These are phyloP conservation scores for Stigmatopora nigra DNA, from an alignment of 2,113 vertebrate genomes.

Conservation along the genomic window DNA sequence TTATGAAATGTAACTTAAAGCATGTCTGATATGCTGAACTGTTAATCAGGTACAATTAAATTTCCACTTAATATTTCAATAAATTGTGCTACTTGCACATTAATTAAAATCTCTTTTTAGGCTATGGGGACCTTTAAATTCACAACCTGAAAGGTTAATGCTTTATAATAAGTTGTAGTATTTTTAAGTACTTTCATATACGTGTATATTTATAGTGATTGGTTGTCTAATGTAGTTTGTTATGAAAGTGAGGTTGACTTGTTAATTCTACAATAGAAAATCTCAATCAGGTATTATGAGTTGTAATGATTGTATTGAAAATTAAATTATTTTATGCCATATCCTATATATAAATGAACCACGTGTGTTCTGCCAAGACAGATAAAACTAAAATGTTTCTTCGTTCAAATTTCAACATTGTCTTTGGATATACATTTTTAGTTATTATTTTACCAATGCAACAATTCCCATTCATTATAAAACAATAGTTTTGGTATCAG, in stretches of 20 bases:
- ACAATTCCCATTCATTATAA: background rate
- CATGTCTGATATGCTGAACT: conserved; percentile 10
- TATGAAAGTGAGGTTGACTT: background rate
- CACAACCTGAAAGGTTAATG: conserved; percentile 13
- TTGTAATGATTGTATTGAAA: background rate
- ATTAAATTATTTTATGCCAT: background rate
- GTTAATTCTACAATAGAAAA: background rate
- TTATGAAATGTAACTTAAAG: conserved; percentile 32
- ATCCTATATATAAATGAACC: background rate
- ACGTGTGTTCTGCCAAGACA: background rate
- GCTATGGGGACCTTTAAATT: conserved; percentile 20
- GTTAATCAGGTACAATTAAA: conserved; percentile 43
- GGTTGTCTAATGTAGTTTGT: conserved; percentile 6
- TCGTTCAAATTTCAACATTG: background rate
- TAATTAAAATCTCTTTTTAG: conserved; percentile 30
- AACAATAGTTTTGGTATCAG: background rate
- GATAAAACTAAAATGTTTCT: background rate
- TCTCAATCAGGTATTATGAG: background rate
- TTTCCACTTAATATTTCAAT: conserved; percentile 32
- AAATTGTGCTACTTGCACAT: conserved; percentile 27
- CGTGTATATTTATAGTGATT: conserved; percentile 48
- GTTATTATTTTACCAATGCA: background rate
- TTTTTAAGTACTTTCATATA: conserved; percentile 19
- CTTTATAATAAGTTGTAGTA: conserved; percentile 34
- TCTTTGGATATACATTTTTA: background rate